These are phyloP conservation scores for Ophion costatus DNA, from an alignment of 2,888 invertebrate genomes.

Conservation along the genomic window DNA sequence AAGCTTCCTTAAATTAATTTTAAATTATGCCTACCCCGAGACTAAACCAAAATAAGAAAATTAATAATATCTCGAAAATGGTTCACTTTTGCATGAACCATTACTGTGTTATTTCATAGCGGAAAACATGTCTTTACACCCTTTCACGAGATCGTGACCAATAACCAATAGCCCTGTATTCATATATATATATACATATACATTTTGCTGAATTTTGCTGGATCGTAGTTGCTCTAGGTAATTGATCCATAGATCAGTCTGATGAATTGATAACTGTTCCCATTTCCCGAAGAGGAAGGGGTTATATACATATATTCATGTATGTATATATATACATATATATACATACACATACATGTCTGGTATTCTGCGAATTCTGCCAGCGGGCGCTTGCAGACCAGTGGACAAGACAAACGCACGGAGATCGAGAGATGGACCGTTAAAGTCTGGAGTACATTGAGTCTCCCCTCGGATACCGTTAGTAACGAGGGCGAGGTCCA, in stretches of 20 bases:
- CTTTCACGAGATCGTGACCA: no score
- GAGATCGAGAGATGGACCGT: conserved; percentile 60
- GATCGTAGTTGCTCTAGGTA: conserved; percentile 41
- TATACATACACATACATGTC: conserved; percentile 12
- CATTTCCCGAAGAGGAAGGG: conserved; percentile 52
- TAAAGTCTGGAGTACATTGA: conserved; percentile 55
- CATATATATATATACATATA: no score
- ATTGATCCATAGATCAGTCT: conserved; percentile 62
- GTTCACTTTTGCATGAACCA: no score
- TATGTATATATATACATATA: conserved; percentile 27
- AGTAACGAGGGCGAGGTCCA: conserved; percentile 62
- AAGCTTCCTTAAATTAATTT: no score
- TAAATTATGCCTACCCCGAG: no score
- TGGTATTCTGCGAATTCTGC: conserved; percentile 58
- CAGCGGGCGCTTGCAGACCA: conserved; percentile 47
- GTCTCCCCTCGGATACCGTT: conserved; percentile 56
- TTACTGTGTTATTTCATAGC: no score
- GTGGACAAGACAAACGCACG: conserved; percentile 29
- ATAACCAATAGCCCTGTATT: no score
- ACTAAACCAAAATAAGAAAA: no score
- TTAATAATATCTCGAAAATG: no score
- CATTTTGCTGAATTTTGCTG: conserved; percentile 15
- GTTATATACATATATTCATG: background rate
- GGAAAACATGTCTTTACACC: no score
- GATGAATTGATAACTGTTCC: conserved; percentile 62